Evolutionary conservation across 1,140 invertebrate genomes (phyloP).

Genomic region (Venustaconcha ellipsiformis): DNA sequence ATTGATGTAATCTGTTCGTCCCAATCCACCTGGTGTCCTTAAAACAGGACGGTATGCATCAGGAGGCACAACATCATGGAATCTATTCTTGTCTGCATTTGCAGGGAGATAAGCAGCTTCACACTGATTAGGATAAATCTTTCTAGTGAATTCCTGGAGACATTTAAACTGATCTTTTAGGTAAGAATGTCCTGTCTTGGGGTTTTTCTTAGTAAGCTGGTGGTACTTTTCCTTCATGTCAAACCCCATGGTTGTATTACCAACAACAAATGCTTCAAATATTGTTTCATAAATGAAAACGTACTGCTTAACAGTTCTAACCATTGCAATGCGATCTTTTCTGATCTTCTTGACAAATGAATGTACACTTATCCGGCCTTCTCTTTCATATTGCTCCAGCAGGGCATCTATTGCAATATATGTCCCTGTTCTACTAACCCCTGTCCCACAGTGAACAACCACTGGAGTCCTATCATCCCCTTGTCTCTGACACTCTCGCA

Average conservation of each 20-base stretch:
- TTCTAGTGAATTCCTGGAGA: slow-evolving; percentile 52
- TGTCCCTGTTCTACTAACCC: slow-evolving; percentile 60
- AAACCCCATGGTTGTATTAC: slow-evolving; percentile 44
- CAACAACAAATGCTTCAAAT: slow-evolving; percentile 60
- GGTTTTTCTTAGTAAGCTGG: slow-evolving; percentile 50
- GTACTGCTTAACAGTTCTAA: slow-evolving; percentile 65
- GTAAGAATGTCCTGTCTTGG: slow-evolving; percentile 51
- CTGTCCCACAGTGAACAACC: slow-evolving; percentile 92
- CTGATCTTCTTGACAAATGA: slow-evolving; percentile 59
- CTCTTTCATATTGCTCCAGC: slow-evolving; percentile 57
- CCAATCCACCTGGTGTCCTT: slow-evolving; percentile 43
- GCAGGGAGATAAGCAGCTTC: slow-evolving; percentile 34
- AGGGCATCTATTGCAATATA: slow-evolving; percentile 65
- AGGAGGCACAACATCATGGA: slow-evolving; percentile 51
- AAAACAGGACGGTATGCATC: slow-evolving; percentile 52
- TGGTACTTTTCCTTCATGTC: slow-evolving; percentile 58
- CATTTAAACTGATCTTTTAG: slow-evolving; percentile 62
- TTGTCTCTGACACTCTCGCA: slow-evolving; percentile 71
- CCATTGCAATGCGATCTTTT: slow-evolving; percentile 58
- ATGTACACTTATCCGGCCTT: slow-evolving; percentile 61
- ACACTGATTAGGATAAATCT: slow-evolving; percentile 38
- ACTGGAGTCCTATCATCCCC: slow-evolving; percentile 78
- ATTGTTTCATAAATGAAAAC: slow-evolving; percentile 65
- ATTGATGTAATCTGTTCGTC: slow-evolving; percentile 70
- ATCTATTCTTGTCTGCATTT: slow-evolving; percentile 62